phyloP scores from a whole-genome alignment of 2,888 invertebrate species.

The Tortrix viridana region DNA sequence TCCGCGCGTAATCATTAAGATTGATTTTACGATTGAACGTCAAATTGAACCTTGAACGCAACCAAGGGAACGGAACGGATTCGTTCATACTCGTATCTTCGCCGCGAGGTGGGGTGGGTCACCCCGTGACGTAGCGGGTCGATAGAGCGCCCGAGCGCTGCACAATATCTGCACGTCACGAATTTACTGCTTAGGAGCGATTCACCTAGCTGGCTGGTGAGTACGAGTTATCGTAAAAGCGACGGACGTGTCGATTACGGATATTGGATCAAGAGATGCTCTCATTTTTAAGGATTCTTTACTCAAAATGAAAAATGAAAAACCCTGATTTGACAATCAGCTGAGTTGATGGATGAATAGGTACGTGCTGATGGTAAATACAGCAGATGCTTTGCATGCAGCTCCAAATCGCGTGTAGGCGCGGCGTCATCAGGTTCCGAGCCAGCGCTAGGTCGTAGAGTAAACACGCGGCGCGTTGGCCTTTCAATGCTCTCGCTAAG shows the following conservation, averaged over 20 bases:
- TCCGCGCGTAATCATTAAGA: neutral
- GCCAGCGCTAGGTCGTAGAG: conserved; percentile 44
- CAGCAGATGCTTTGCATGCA: neutral
- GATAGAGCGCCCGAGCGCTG: conserved; percentile 63
- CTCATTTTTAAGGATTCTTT: too few species aligned
- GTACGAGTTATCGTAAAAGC: neutral
- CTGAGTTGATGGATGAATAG: too few species aligned
- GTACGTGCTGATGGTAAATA: too few species aligned
- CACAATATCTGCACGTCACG: conserved; percentile 55
- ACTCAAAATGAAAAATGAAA: too few species aligned
- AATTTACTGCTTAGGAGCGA: conserved; percentile 21
- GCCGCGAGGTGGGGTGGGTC: conserved; percentile 5
- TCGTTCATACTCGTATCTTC: neutral
- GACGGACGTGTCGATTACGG: neutral
- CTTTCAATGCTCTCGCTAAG: conserved; percentile 54
- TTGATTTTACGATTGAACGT: neutral
- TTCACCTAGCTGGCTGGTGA: neutral
- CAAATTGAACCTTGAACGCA: conserved; percentile 3
- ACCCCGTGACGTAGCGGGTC: conserved; percentile 59
- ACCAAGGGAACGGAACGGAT: neutral
- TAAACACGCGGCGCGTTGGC: conserved; percentile 65
- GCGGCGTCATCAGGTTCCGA: conserved; percentile 20
- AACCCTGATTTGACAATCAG: too few species aligned
- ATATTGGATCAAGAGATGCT: too few species aligned
- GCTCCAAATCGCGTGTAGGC: conserved; percentile 27